Conservation (phyloP, 2,888 invertebrate genomes). For the Hemaris fuciformis region DNA sequence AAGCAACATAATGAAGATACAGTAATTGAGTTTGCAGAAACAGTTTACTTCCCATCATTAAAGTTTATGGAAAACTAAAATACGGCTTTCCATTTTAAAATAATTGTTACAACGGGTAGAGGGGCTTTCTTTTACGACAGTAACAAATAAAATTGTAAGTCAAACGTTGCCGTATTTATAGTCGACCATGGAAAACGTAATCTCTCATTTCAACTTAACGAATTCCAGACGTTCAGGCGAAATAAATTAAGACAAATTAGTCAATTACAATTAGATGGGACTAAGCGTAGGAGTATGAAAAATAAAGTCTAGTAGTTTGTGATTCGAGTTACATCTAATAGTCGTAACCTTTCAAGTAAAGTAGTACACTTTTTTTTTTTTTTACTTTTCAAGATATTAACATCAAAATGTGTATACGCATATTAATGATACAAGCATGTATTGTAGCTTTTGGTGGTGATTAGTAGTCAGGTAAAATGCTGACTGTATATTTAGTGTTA, state of each 20-base stretch:
- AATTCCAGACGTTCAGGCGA: not conserved
- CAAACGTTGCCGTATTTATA: not conserved
- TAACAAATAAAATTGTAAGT: not conserved
- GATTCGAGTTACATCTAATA: not conserved
- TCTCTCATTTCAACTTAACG: not conserved
- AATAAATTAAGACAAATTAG: not conserved
- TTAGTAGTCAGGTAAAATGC: not conserved
- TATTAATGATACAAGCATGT: not conserved
- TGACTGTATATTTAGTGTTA: too few relatives aligned
- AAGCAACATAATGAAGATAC: not conserved
- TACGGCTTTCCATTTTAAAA: not conserved
- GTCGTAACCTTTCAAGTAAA: not conserved
- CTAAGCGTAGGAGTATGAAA: not conserved
- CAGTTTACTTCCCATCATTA: not conserved
- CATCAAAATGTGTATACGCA: conserved; percentile 1
- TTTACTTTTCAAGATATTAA: not conserved
- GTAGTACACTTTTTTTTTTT: not conserved
- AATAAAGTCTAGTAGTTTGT: not conserved
- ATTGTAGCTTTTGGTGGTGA: not conserved
- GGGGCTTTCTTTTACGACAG: not conserved
- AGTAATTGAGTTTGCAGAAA: not conserved
- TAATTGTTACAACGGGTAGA: not conserved
- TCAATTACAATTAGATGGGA: not conserved
- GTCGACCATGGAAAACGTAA: not conserved
- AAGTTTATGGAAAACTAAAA: conserved; percentile 4